Evolutionary conservation across 2,113 vertebrate species (phyloP).

Genomic region (Hemichromis elongatus): DNA sequence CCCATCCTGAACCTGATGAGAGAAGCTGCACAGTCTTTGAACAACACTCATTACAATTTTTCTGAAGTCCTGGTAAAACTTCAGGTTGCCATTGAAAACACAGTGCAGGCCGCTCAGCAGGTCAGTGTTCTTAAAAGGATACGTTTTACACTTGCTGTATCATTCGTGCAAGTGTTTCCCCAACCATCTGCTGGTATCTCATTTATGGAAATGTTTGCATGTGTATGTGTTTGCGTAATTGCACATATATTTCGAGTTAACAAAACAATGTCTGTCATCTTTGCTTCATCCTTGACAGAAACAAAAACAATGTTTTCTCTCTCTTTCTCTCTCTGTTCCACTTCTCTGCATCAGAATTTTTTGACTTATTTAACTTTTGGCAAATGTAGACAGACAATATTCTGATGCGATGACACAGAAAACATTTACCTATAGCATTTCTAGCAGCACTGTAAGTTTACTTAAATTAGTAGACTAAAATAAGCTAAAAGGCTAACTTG

Average conservation of each 20-base stretch:
- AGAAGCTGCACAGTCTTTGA: slow-evolving; percentile 20
- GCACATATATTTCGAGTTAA: neutral
- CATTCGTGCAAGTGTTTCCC: neutral
- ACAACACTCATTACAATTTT: slow-evolving; percentile 37
- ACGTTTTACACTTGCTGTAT: neutral
- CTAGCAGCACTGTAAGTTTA: neutral
- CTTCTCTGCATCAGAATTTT: neutral
- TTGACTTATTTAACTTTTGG: neutral
- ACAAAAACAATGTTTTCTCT: neutral
- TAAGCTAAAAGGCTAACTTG: neutral
- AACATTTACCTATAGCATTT: neutral
- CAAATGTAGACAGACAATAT: neutral
- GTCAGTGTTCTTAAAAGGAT: slow-evolving; percentile 21
- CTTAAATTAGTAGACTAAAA: neutral
- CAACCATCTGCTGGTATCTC: neutral
- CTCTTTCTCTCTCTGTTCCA: neutral
- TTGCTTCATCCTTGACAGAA: neutral
- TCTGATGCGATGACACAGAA: neutral
- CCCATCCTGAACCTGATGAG: slow-evolving; percentile 46
- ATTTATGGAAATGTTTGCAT: neutral
- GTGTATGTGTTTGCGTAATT: neutral
- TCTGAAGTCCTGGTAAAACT: slow-evolving; percentile 15
- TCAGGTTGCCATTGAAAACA: slow-evolving; percentile 38
- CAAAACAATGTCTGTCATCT: neutral
- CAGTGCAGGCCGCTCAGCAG: slow-evolving; percentile 47